A percentile compares a stretch with the other conserved stretches of the same genome.
phyloP scores from a whole-genome alignment of 2,113 vertebrate genomes.

The Oryzias javanicus region DNA sequence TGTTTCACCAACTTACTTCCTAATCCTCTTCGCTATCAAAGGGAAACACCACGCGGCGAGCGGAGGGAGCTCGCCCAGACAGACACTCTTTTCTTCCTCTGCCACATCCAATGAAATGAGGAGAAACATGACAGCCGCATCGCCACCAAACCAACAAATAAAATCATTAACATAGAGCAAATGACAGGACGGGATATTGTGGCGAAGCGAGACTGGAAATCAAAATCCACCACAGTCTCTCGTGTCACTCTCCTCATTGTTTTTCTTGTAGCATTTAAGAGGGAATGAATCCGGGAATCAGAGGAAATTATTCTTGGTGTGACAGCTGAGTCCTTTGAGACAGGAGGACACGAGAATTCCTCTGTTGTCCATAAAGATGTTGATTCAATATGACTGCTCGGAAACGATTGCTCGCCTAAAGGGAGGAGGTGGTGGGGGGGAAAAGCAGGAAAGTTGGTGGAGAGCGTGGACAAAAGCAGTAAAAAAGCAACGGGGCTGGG shows the following conservation, averaged over 20 bases:
- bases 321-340: slow-evolving; percentile 44
- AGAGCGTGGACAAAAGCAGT: no score
- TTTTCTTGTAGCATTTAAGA: slow-evolving; percentile 41
- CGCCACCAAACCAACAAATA: slow-evolving; percentile 19
- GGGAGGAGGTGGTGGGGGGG: background rate
- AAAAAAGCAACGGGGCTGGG: slow-evolving; percentile 11
- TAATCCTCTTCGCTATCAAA: slow-evolving; percentile 41
- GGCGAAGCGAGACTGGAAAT: slow-evolving; percentile 49
- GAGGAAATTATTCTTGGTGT: slow-evolving; percentile 64
- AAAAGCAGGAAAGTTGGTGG: no score
- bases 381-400: slow-evolving; percentile 74
- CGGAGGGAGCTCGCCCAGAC: slow-evolving; percentile 39
- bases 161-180: slow-evolving; percentile 37
- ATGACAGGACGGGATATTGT: slow-evolving; percentile 19
- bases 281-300: slow-evolving; percentile 52
- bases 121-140: slow-evolving; percentile 43
- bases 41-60: slow-evolving; percentile 43
- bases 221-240: slow-evolving; percentile 48
- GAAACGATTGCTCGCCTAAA: slow-evolving; percentile 45
- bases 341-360: slow-evolving; percentile 42
- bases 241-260: slow-evolving; percentile 46
- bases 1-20: slow-evolving; percentile 44
- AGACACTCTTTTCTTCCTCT: slow-evolving; percentile 36
- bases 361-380: slow-evolving; percentile 66
- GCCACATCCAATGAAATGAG: slow-evolving; percentile 56